Conservation (phyloP, 2,113 vertebrate genomes). For the Triplophysa rosa region DNA sequence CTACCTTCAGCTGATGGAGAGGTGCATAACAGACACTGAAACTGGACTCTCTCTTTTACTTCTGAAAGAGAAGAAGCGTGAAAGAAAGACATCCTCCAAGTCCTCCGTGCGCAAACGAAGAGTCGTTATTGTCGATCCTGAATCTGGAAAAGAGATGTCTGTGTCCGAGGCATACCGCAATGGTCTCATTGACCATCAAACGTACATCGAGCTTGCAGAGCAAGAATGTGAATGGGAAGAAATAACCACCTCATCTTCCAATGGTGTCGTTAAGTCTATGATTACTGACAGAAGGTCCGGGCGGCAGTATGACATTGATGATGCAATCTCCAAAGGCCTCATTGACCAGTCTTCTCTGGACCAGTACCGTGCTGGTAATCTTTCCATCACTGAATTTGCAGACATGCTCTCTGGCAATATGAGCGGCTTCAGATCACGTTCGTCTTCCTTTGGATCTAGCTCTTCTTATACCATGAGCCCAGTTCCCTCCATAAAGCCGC, state of each 20-base stretch:
- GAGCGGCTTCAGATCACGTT: slow-evolving; percentile 87
- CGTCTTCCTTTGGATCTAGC: slow-evolving; percentile 91
- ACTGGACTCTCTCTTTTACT: slow-evolving; percentile 88
- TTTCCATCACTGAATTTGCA: slow-evolving; percentile 96
- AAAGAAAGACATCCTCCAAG: slow-evolving; percentile 95
- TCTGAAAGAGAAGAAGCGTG: slow-evolving; percentile 91
- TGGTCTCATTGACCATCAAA: slow-evolving; percentile 97
- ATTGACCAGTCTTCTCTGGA: slow-evolving; percentile 92
- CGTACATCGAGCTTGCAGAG: slow-evolving; percentile 91
- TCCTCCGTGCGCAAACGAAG: slow-evolving; percentile 96
- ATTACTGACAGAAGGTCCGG: slow-evolving; percentile 94
- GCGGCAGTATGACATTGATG: slow-evolving; percentile 95
- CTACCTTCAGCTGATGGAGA: slow-evolving; percentile 93
- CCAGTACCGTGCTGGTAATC: slow-evolving; percentile 89
- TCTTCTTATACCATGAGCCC: slow-evolving; percentile 86
- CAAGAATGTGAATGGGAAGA: slow-evolving; percentile 99
- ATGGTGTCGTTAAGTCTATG: slow-evolving; percentile 93
- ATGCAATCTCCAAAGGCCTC: slow-evolving; percentile 85
- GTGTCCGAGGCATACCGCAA: slow-evolving; percentile 97
- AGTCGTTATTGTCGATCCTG: slow-evolving; percentile 95
- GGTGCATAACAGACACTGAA: slow-evolving; percentile 86
- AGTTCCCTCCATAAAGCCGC: slow-evolving; percentile 74
- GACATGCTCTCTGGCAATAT: slow-evolving; percentile 95
- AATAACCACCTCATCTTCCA: slow-evolving; percentile 92
- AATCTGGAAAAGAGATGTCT: slow-evolving; percentile 96